Evolutionary conservation across 1,140 invertebrate species (phyloP).

Genomic region (Apis dorsata): DNA sequence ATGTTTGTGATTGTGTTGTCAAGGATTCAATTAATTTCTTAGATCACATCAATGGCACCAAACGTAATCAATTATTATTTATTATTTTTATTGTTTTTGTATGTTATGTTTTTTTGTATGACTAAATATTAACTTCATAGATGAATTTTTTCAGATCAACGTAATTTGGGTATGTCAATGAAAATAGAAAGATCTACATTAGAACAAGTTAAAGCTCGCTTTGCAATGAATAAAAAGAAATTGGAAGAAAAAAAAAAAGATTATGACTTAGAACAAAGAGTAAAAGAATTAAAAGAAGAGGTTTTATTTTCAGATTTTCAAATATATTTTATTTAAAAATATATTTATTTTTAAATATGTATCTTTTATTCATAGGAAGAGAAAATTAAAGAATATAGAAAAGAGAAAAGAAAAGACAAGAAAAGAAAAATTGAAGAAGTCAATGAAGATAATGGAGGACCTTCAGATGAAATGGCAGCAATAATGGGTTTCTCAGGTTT

Average conservation of each 20-base stretch:
- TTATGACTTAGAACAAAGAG: constrained; percentile 94
- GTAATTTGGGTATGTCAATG: constrained; percentile 99
- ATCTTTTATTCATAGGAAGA: constrained; percentile 85
- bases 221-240: constrained; percentile 96
- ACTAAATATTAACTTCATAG: not conserved
- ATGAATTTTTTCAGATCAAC: constrained; percentile 86
- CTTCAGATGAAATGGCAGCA: constrained; percentile 91
- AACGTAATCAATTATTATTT: constrained; percentile 84
- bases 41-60: constrained; percentile 99
- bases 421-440: constrained; percentile 92
- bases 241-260: constrained; percentile 97
- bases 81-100: not conserved
- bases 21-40: constrained; percentile 99
- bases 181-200: constrained; percentile 96
- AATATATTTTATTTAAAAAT: not conserved
- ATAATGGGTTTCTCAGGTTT: constrained; percentile 99
- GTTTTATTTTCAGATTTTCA: constrained; percentile 67
- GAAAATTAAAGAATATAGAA: constrained; percentile 94
- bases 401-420: constrained; percentile 93
- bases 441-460: constrained; percentile 82
- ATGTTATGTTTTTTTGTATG: not conserved
- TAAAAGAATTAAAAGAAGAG: constrained; percentile 97
- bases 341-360: not conserved
- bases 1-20: constrained; percentile 99
- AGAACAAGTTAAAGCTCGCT: constrained; percentile 97